These are phyloP conservation scores for Porites cylindrica DNA, from an alignment of 92 coral and sea anemone genomes.

Conservation along the genomic window DNA sequence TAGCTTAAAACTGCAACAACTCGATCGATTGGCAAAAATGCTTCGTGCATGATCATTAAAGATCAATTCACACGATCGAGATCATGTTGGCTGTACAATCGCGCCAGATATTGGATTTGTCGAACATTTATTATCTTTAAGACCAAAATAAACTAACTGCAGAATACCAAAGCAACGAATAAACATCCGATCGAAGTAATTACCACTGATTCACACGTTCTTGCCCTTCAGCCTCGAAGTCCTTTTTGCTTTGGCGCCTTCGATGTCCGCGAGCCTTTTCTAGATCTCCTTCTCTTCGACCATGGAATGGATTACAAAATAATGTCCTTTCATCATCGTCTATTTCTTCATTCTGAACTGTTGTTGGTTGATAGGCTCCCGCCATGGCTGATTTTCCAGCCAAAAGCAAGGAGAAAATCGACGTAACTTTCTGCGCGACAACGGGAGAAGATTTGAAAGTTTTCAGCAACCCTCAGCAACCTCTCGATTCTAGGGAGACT, in stretches of 20 bases:
- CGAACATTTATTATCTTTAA: neutral
- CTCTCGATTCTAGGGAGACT: slow-evolving; percentile 6
- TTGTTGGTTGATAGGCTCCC: slow-evolving; percentile 94
- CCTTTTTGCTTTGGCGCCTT: neutral
- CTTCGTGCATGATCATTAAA: neutral
- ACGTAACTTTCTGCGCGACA: neutral
- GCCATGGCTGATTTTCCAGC: slow-evolving; percentile 69
- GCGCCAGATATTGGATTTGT: neutral
- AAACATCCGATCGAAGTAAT: neutral
- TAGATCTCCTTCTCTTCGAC: slow-evolving; percentile 26
- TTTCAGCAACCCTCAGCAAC: neutral
- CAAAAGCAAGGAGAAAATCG: neutral
- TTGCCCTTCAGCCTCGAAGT: neutral
- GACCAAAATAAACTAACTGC: slow-evolving; percentile 3
- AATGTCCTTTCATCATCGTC: neutral
- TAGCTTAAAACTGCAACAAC: neutral
- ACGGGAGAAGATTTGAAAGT: neutral
- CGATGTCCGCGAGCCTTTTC: neutral
- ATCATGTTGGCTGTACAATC: neutral
- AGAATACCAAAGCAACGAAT: neutral
- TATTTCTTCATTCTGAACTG: slow-evolving; percentile 55
- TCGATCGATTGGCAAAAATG: slow-evolving; percentile 55
- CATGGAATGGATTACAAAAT: slow-evolving; percentile 40
- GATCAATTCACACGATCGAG: neutral
- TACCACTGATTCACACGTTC: slow-evolving; percentile 53